These are phyloP conservation scores for Vanessa atalanta DNA, from an alignment of 1,140 invertebrate species.

Conservation along the genomic window DNA sequence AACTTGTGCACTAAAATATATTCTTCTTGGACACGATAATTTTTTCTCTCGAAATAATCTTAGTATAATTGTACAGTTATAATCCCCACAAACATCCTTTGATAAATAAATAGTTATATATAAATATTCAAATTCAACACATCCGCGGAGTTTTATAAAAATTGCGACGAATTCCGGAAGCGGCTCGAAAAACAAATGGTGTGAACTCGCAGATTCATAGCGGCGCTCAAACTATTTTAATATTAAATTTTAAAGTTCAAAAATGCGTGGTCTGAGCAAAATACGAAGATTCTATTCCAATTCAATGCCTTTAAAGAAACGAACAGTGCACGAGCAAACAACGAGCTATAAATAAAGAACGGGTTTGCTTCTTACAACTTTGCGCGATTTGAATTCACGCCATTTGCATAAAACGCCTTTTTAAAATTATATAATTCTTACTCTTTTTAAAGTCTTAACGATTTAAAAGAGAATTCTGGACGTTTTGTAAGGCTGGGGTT, in stretches of 20 bases:
- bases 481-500: no score
- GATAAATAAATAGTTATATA: neutral
- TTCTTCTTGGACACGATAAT: no score
- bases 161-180: slow-evolving; percentile 1
- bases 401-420: slow-evolving; percentile 25
- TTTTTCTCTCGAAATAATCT: no score
- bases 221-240: slow-evolving; percentile 9
- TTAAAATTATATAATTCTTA: no score
- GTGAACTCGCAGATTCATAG: slow-evolving; percentile 1
- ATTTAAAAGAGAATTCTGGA: no score
- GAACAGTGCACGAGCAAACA: slow-evolving; percentile 25
- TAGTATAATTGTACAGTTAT: neutral
- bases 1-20: no score
- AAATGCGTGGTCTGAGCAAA: slow-evolving; percentile 29
- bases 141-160: neutral
- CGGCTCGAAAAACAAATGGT: slow-evolving; percentile 9
- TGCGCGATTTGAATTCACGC: slow-evolving; percentile 11
- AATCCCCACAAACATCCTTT: neutral
- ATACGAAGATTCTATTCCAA: slow-evolving; percentile 32
- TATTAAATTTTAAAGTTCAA: slow-evolving; percentile 22
- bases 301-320: slow-evolving; percentile 36
- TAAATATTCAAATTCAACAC: neutral
- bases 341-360: slow-evolving; percentile 38
- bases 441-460: no score
- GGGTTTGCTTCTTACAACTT: slow-evolving; percentile 28